Evolutionary conservation across 1,140 invertebrate genomes (phyloP).

Genomic region (Venturia canescens): DNA sequence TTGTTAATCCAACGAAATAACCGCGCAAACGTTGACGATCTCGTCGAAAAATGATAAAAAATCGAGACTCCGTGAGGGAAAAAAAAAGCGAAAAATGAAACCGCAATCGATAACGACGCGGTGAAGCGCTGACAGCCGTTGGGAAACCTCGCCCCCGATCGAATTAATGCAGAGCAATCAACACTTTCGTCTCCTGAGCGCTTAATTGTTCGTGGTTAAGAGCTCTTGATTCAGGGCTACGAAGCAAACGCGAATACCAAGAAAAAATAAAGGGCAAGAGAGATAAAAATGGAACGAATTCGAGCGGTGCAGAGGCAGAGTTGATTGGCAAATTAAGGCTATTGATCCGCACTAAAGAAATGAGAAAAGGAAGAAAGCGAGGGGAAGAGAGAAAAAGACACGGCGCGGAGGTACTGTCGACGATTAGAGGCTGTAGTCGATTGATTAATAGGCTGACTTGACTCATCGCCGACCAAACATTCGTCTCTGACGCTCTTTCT

Average conservation of each 20-base stretch:
- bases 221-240: conserved; percentile 34
- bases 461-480: too few relatives aligned
- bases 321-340: conserved; percentile 37
- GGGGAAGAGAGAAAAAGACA: neutral
- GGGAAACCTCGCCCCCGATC: neutral
- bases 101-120: neutral
- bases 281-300: neutral
- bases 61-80: too few relatives aligned
- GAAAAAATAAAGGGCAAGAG: neutral
- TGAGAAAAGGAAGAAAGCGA: neutral
- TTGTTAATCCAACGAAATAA: too few relatives aligned
- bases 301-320: neutral
- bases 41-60: too few relatives aligned
- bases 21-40: too few relatives aligned
- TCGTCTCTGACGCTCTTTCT: too few relatives aligned
- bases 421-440: neutral
- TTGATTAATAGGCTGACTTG: neutral
- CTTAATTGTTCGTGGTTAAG: conserved; percentile 35
- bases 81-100: neutral
- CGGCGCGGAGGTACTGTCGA: neutral
- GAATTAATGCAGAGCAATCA: conserved; percentile 33
- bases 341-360: conserved; percentile 31
- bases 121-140: neutral
- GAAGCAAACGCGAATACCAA: conserved; percentile 2
- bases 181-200: conserved; percentile 17